Conservation (phyloP, 2,888 invertebrate genomes). For the Norana najaformis region DNA sequence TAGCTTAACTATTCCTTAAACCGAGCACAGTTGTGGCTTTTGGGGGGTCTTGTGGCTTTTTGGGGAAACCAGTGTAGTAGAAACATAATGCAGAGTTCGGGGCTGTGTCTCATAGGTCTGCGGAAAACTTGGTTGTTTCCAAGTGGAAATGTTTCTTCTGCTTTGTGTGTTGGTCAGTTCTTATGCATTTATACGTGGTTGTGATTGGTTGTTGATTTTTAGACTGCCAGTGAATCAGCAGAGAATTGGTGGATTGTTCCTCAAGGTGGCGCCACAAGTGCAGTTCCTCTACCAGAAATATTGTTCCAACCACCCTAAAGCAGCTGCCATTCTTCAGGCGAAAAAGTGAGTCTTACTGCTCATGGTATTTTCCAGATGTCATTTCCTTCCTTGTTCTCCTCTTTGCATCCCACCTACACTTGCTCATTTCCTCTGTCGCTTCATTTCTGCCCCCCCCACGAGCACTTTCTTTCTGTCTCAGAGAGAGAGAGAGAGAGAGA, state of each 20-base stretch:
- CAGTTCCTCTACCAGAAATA: conserved; percentile 85
- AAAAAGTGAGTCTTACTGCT: conserved; percentile 73
- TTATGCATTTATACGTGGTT: not conserved
- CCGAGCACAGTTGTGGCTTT: too few species aligned
- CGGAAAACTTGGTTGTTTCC: too few species aligned
- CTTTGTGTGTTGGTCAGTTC: too few species aligned
- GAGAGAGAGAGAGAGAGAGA: too few species aligned
- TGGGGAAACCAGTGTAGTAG: too few species aligned
- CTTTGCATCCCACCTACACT: not conserved
- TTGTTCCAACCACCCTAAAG: conserved; percentile 90
- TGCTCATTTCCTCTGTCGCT: too few species aligned
- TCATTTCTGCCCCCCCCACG: not conserved
- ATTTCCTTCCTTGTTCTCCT: not conserved
- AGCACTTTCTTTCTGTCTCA: not conserved
- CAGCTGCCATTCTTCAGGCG: conserved; percentile 88
- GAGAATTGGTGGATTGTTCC: conserved; percentile 85
- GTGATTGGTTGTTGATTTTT: conserved; percentile 18
- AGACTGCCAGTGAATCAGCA: conserved; percentile 66
- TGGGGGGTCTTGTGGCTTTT: too few species aligned
- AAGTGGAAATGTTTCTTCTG: not conserved
- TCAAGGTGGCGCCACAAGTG: conserved; percentile 69
- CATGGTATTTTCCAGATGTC: not conserved
- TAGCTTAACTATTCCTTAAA: too few species aligned
- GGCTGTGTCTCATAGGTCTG: too few species aligned
- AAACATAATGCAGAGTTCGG: too few species aligned